Conservation (phyloP, 35 echinoderm and acorn worm genomes). For the Apostichopus californicus region DNA sequence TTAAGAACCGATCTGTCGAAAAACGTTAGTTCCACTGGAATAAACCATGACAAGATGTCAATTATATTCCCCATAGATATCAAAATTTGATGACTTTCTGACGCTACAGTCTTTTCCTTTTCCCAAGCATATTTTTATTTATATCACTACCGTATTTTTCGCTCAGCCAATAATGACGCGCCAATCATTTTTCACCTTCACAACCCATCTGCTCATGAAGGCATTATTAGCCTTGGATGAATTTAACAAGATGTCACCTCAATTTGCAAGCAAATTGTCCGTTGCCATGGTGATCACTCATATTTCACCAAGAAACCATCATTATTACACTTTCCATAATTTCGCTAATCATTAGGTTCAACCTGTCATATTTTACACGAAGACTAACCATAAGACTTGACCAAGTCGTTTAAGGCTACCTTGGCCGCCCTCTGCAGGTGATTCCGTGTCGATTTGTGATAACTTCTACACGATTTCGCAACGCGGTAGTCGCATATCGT, state of each 20-base stretch:
- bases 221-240: neutral
- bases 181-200: neutral
- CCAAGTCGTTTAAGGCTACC: neutral
- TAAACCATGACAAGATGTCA: too few relatives aligned
- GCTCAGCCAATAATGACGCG: neutral
- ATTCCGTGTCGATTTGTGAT: neutral
- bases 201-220: neutral
- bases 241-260: slow-evolving; percentile 8
- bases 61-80: too few relatives aligned
- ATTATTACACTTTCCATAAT: slow-evolving; percentile 16
- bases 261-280: neutral
- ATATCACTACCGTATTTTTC: too few relatives aligned
- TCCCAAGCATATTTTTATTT: too few relatives aligned
- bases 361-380: neutral
- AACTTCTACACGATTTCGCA: neutral
- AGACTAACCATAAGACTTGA: neutral
- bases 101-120: too few relatives aligned
- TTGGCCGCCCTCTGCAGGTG: neutral
- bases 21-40: too few relatives aligned
- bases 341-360: neutral
- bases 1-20: too few relatives aligned
- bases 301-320: neutral
- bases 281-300: neutral
- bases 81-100: too few relatives aligned
- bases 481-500: neutral